phyloP scores from a whole-genome alignment of 92 coral and sea anemone genomes.

The Epizoanthus illoricatus region DNA sequence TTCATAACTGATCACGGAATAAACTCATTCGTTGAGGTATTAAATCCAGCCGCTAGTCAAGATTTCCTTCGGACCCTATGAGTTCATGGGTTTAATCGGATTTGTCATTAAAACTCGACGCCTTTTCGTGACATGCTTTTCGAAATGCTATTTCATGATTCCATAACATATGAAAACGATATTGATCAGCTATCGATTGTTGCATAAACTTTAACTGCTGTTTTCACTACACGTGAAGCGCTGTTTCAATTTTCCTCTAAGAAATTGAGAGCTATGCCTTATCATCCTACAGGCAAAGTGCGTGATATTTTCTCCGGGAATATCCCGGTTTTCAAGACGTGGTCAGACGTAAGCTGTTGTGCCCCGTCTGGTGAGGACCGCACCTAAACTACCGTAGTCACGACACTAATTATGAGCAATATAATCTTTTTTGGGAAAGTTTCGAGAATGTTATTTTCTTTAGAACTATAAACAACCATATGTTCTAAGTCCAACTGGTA shows the following conservation, averaged over 20 bases:
- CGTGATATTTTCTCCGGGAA: not conserved
- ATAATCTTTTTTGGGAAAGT: too few species aligned
- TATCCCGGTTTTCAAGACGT: not conserved
- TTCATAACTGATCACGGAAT: not conserved
- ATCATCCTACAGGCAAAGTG: not conserved
- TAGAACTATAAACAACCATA: too few species aligned
- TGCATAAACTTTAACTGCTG: not conserved
- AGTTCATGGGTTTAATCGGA: not conserved
- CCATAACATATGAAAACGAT: not conserved
- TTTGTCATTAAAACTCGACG: conserved; percentile 5
- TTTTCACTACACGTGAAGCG: not conserved
- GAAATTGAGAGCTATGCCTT: not conserved
- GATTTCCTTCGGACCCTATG: not conserved
- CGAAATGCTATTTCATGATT: not conserved
- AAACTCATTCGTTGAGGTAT: not conserved
- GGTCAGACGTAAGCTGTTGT: not conserved
- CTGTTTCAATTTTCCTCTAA: not conserved
- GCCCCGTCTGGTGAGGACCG: not conserved
- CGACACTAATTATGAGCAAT: not conserved
- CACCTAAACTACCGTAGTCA: not conserved
- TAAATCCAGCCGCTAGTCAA: not conserved
- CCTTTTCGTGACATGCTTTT: not conserved
- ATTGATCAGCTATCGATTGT: not conserved
- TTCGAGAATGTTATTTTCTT: too few species aligned
- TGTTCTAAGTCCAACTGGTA: too few species aligned